Base-by-base conservation (phyloP, 2,113 vertebrate genomes). In the Anarhynchus alexandrinus region DNA sequence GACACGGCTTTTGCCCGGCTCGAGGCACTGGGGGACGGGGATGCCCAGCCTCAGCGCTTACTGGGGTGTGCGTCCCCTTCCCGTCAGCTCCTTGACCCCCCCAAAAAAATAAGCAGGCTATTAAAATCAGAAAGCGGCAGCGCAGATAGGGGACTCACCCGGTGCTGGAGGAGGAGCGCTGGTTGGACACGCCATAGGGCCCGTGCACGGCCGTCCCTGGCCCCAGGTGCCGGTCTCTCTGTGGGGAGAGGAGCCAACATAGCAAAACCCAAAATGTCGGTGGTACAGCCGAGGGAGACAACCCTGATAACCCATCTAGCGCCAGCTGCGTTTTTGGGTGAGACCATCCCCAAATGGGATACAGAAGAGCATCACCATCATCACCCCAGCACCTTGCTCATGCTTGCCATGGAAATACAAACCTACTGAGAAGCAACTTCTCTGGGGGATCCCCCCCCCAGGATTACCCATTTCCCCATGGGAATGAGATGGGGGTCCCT, bases 1-100 rank as follows among this genome's bases (percentile, higher is more conserved):
- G 99, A 99, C 52, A 98, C 97, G 0, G 99, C 99, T 92, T 99
- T 99, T 6, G 98, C 97, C 23, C 98, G 98, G 67, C 98, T 98
- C 16, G 99, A 99, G 67, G 98, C 99, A 70, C 99, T 99, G 98
- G 10, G 9, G 22, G 47, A 62, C 3, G 0, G 16, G 15, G 74
- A 25, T 9, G 54, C 10, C 8, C 15, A 3, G 7, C 2, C 42
- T 94, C 82, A 85, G 88, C 3, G 8, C 55, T 43, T 1, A 1
- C 47, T 1, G 3, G 51, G 77, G 6, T 1, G 18, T 0, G 30
- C 3, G 0, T 1, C n/a, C 66, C 67, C 19, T 32, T 13, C n/a
- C 64, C 3, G 0, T 0, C 40, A 4, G n/a, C 32, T 23, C 49
- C 32, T 27, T 1, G 17, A 15, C 34, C 23, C 40, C 0, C 4